Conservation (phyloP, 2,113 vertebrate genomes). For the Catharus bicknelli region DNA sequence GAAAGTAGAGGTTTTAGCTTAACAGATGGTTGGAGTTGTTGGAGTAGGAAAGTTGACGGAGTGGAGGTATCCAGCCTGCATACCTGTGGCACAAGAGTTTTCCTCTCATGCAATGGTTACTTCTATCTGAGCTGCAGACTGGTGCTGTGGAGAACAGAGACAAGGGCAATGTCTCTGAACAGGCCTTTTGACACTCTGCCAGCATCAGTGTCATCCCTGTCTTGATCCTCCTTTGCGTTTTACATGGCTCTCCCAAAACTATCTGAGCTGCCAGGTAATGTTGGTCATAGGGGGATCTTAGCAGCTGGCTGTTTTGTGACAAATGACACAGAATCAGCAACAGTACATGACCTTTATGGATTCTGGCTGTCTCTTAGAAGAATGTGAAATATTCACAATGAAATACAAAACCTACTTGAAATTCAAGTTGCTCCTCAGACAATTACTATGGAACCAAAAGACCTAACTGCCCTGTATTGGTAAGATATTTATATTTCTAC, state of each 20-base stretch:
- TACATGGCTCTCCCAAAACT: conserved; percentile 31
- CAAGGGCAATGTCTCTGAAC: not conserved
- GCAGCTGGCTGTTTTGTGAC: conserved; percentile 63
- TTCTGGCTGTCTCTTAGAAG: conserved; percentile 63
- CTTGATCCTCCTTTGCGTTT: conserved; percentile 50
- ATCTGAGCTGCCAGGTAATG: conserved; percentile 55
- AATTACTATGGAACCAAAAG: conserved; percentile 61
- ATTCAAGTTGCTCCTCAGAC: conserved; percentile 69
- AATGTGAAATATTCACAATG: conserved; percentile 65
- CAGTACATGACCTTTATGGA: conserved; percentile 65
- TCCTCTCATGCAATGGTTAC: not conserved
- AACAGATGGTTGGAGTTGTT: not conserved
- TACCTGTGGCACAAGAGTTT: not conserved
- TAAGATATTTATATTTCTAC: conserved; percentile 64
- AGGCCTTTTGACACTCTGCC: conserved; percentile 20
- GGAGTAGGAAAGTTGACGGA: not conserved
- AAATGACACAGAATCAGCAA: conserved; percentile 68
- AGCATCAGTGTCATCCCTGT: not conserved
- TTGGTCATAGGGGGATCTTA: conserved; percentile 60
- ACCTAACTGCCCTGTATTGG: conserved; percentile 44
- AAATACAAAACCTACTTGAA: conserved; percentile 63
- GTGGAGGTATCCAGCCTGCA: not conserved
- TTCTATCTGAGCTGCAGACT: not conserved
- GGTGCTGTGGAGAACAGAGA: not conserved
- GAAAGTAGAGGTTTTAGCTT: not conserved